Base-by-base conservation (phyloP, 2,113 vertebrate species). In the Perca schrenkii region DNA sequence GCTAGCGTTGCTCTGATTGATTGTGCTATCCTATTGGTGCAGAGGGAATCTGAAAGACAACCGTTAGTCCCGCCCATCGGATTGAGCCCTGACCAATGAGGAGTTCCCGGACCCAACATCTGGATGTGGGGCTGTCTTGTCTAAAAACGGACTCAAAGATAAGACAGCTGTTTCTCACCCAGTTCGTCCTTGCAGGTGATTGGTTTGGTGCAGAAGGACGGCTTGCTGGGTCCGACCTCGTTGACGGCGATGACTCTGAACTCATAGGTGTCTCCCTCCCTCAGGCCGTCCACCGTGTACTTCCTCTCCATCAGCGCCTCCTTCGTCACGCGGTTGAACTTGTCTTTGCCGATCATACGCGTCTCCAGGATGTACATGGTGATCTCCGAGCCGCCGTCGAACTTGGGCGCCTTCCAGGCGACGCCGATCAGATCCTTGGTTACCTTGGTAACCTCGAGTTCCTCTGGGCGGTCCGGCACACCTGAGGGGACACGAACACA, bases 101-200 rank as follows among this genome's bases (percentile, higher is more conserved):
- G 28, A 28, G 28, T 28, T 28, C 28, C 28, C 28, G 2, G 28
- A 28, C 28, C 28, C 28, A 28, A 28, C 28, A 28, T 28, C 28
- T 28, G 28, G 28, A 28, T 28, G 28, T 28, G 28, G 28, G 28
- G 25, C 25, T 25, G 25, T 28, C 28, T 28, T 28, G 25, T 28
- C 34, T 6, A 6, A 6, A 34, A 6, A 34, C 34, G 0, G 34
- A 34, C 1, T 34, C 34, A 34, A 34, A 34, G 34, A 34, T 6
- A 34, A 1, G 1, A 21, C 15, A 0, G 1, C 14, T 47, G 53
- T 10, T 56, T 13, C 96, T 76, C 95, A 99, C 98, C 98, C 31
- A 99, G 92, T 92, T 98, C 97, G 90, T 99, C 95, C 86, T 95
- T 99, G 96, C 98, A 99, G 2, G 97, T 99, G 94, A 99, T 97